phyloP scores from a whole-genome alignment of 1,140 invertebrate genomes.

The Scylla paramamosain region DNA sequence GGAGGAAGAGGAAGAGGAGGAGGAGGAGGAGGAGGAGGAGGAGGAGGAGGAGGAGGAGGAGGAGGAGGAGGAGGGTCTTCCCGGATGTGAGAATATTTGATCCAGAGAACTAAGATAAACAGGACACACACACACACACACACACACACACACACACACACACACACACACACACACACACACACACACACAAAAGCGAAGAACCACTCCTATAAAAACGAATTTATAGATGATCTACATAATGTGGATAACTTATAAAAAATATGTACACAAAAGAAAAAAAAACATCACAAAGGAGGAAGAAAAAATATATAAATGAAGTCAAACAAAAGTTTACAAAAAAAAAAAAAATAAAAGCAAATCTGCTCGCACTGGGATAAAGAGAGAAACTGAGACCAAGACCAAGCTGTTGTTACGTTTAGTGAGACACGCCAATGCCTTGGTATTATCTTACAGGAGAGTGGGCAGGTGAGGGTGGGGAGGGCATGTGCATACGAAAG shows the following conservation, averaged over 20 bases:
- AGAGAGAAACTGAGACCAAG: neutral
- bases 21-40: neutral
- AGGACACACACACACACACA: constrained; percentile 39
- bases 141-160: neutral
- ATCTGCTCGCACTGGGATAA: too few species aligned
- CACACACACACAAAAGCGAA: neutral
- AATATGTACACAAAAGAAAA: neutral
- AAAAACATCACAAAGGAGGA: neutral
- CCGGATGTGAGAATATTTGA: constrained; percentile 5
- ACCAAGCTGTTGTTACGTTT: neutral
- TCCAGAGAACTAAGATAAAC: neutral
- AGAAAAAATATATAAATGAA: neutral
- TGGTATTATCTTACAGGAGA: neutral
- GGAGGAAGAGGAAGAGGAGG: neutral
- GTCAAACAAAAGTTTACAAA: neutral
- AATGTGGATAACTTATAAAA: neutral
- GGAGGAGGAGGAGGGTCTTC: neutral
- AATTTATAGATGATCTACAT: too few species aligned
- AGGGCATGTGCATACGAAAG: neutral
- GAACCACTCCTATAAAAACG: neutral
- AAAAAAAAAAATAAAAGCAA: too few species aligned
- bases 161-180: too few species aligned
- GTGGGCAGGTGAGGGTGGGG: neutral
- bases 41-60: neutral
- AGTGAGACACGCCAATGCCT: neutral